Base-by-base conservation (phyloP, 2,797 vertebrate genomes). In the Pseudochaenichthys georgianus region DNA sequence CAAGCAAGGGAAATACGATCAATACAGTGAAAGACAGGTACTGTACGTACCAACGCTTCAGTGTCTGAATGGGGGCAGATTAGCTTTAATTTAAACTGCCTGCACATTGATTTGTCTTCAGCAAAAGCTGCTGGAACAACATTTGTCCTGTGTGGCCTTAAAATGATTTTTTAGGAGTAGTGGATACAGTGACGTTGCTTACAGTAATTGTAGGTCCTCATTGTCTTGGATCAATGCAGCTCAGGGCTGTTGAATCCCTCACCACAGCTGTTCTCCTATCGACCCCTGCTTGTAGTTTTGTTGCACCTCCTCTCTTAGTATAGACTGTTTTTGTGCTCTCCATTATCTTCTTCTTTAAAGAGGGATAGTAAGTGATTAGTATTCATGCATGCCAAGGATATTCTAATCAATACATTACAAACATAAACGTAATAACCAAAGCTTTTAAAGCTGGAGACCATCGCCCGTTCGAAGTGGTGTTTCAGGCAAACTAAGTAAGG, bases 141-240 rank as follows among this genome's bases (percentile, higher is more conserved):
- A 63, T 81, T 73, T 72, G 64, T 60, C 61, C 63, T 41, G 51
- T 55, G 62, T 68, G 57, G 67, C 60, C 50, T 76, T 78, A 15
- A 38, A 68, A 61, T 71, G 65, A 62, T 83, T 75, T 70, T 66
- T 76, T 47, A 79, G 77, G 79, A 83, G 68, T 53, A 34, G 54
- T 69, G 64, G 67, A 59, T 59, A 17, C n/a, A 34, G 19, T 61
- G 54, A 63, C 13, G 15, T 68, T 73, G 81, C 58, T 77, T 47
- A 62, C 64, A 51, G 74, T 88, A 83, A 90, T 91, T 88, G 77
- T 73, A 50, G 58, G 75, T 81, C 67, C 80, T 83, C 53, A 11
- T 83, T 86, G 71, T 78, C 46, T 75, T 10, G 61, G 68, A 90
- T 92, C 89, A 81, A 88, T 91, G 64, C 65, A 69, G 54, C 71